Percentiles rank a stretch among this genome's conserved stretches.
Evolutionary conservation across 2,888 invertebrate species (phyloP).

Genomic region (Drosophila hamatofila): DNA sequence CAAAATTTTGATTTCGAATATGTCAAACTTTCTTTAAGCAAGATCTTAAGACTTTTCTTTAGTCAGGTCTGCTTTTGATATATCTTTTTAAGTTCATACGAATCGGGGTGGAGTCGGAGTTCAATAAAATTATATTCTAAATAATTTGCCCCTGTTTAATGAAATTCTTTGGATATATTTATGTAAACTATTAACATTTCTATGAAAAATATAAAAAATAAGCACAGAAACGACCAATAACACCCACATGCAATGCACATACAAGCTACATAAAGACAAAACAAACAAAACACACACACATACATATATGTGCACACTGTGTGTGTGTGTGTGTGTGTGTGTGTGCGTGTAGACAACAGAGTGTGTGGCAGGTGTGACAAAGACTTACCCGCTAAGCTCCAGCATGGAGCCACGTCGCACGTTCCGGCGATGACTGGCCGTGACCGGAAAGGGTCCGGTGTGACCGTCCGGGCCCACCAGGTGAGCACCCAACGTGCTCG

Average conservation of each 20-base stretch:
- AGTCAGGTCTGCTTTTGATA: not conserved
- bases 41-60: not conserved
- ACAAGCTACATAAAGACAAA: constrained; percentile 17
- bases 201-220: not conserved
- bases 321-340: constrained; percentile 38
- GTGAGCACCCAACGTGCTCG: constrained; percentile 73
- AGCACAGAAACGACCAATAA: constrained; percentile 1
- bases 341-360: constrained; percentile 26
- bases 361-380: constrained; percentile 35
- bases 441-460: constrained; percentile 88
- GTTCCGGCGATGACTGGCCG: constrained; percentile 89
- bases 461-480: constrained; percentile 85
- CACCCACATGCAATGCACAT: constrained; percentile 30
- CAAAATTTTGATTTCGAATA: not conserved
- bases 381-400: constrained; percentile 91
- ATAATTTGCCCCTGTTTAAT: not conserved
- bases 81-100: not conserved
- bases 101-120: not conserved
- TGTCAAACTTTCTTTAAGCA: not conserved
- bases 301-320: constrained; percentile 10
- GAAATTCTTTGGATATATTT: not conserved
- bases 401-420: constrained; percentile 93
- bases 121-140: too few relatives aligned
- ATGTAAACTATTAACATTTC: not conserved
- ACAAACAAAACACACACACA: constrained; percentile 31